These are phyloP conservation scores for Stichopus horrens DNA, from an alignment of 53 echinoderm and acorn worm genomes.

Conservation along the genomic window DNA sequence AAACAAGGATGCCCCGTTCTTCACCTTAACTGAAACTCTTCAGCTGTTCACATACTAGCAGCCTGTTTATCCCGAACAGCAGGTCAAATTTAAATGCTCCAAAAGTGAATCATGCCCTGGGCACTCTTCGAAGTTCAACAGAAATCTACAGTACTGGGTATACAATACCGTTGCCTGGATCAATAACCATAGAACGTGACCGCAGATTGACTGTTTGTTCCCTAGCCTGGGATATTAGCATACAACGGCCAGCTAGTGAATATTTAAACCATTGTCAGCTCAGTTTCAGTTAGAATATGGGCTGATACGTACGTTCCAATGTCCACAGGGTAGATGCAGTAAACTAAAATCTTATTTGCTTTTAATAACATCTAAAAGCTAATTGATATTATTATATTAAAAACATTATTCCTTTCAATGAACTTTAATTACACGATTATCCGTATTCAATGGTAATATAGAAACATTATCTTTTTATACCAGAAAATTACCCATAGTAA, in stretches of 20 bases:
- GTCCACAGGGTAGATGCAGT: not conserved
- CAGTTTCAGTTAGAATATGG: slow-evolving; percentile 40
- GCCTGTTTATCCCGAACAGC: no score
- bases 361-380: not conserved
- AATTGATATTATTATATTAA: not conserved
- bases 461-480: not conserved
- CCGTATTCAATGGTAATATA: not conserved
- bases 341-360: not conserved
- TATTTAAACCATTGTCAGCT: slow-evolving; percentile 21
- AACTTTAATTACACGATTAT: not conserved
- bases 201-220: not conserved
- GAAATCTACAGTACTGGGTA: no score
- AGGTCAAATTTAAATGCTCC: no score
- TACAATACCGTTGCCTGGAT: no score
- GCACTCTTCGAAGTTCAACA: no score
- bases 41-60: no score
- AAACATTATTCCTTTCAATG: not conserved
- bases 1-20: no score
- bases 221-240: slow-evolving; percentile 13
- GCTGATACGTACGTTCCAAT: slow-evolving; percentile 1
- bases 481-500: slow-evolving; percentile 24
- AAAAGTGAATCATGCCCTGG: no score
- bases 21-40: no score
- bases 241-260: slow-evolving; percentile 30
- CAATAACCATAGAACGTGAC: no score